Conservation (phyloP, 2,888 invertebrate genomes). For the Hirtodrosophila histrioides region DNA sequence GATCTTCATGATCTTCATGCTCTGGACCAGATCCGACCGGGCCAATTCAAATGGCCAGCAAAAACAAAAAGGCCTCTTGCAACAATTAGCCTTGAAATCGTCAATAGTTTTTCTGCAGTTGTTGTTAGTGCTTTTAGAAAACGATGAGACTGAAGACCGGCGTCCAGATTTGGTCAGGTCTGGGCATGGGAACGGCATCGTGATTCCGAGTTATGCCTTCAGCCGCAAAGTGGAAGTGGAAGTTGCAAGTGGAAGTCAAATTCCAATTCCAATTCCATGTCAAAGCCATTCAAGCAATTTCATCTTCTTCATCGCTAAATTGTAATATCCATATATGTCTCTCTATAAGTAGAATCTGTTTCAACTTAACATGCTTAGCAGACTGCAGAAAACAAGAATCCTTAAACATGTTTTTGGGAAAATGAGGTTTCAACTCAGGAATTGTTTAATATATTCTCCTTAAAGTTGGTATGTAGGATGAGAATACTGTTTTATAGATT, state of each 20-base stretch:
- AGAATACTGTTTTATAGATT: not conserved
- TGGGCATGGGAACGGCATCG: slow-evolving; percentile 6
- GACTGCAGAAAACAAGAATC: too few relatives aligned
- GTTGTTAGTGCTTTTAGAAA: slow-evolving; percentile 38
- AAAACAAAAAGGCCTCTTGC: slow-evolving; percentile 14
- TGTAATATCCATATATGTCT: too few relatives aligned
- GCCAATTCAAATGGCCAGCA: slow-evolving; percentile 23
- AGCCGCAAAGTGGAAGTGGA: slow-evolving; percentile 24
- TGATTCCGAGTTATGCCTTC: slow-evolving; percentile 42
- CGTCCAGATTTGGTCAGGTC: slow-evolving; percentile 30
- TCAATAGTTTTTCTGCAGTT: slow-evolving; percentile 5
- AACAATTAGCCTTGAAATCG: slow-evolving; percentile 48
- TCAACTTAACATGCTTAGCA: too few relatives aligned
- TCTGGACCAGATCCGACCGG: slow-evolving; percentile 22
- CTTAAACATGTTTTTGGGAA: too few relatives aligned
- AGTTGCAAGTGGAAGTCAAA: slow-evolving; percentile 17
- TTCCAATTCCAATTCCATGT: slow-evolving; percentile 1
- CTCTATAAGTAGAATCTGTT: too few relatives aligned
- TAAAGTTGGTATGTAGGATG: not conserved
- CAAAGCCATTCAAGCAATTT: not conserved
- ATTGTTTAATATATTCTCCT: not conserved
- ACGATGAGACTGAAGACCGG: slow-evolving; percentile 14
- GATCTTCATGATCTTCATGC: slow-evolving; percentile 19
- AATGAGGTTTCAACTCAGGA: too few relatives aligned
- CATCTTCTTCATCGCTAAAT: not conserved